Evolutionary conservation across 2,797 vertebrate species (phyloP).

Genomic region (Perodicticus potto): DNA sequence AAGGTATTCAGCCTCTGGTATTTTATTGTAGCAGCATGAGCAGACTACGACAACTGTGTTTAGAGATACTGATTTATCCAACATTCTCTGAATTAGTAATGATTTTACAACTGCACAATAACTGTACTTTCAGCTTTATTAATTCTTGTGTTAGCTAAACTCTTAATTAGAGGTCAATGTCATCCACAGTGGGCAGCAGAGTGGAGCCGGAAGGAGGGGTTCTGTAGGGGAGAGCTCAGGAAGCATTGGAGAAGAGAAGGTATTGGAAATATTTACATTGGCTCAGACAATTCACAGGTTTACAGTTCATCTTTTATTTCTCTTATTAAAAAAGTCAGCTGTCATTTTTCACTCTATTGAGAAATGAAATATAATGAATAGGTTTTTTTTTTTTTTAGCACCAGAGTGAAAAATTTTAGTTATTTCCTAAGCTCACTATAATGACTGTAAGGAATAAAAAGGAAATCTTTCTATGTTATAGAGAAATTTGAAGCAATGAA

Average conservation of each 20-base stretch:
- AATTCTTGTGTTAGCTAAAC: not conserved
- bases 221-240: not conserved
- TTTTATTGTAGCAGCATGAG: not conserved
- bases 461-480: not conserved
- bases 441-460: not conserved
- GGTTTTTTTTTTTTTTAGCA: not conserved
- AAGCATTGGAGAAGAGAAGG: not conserved
- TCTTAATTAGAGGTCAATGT: not conserved
- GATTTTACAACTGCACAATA: not conserved
- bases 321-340: not conserved
- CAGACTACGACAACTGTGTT: not conserved
- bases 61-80: not conserved
- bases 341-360: not conserved
- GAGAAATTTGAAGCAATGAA: no score
- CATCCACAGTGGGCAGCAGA: not conserved
- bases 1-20: not conserved
- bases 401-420: not conserved
- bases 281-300: not conserved
- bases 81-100: not conserved
- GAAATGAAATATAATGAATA: not conserved
- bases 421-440: not conserved
- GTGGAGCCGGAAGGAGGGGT: fast-evolving
- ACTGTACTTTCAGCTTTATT: not conserved
- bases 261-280: not conserved
- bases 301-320: not conserved